Percentiles rank a stretch among this genome's conserved stretches.
These are phyloP conservation scores for Gymnobelideus leadbeateri DNA, from an alignment of 2,113 vertebrate species.

Conservation along the genomic window DNA sequence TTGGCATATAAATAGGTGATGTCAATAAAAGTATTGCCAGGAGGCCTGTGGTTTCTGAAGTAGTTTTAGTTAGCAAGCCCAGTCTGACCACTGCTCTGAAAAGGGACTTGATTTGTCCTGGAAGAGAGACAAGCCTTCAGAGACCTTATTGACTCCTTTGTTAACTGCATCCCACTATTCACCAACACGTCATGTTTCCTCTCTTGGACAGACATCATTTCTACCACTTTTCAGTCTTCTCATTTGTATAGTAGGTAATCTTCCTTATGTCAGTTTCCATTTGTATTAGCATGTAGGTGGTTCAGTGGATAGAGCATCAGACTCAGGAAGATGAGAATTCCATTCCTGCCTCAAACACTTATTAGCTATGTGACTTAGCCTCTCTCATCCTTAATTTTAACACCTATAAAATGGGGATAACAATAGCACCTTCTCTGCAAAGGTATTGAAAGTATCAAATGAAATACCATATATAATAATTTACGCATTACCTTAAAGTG, in stretches of 20 bases:
- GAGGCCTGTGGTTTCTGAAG: neutral
- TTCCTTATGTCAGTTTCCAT: neutral
- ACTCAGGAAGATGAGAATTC: constrained; percentile 11
- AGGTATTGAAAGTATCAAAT: constrained; percentile 15
- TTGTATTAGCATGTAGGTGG: neutral
- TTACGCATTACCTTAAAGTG: neutral
- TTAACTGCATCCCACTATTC: neutral
- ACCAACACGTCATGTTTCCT: fast-evolving
- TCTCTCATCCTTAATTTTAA: neutral
- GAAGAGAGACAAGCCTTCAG: neutral
- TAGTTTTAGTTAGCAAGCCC: neutral
- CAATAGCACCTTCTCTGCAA: constrained; percentile 3
- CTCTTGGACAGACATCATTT: neutral
- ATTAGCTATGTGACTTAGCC: neutral
- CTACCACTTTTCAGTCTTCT: neutral
- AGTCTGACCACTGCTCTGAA: neutral
- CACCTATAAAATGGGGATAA: neutral
- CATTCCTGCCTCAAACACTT: neutral
- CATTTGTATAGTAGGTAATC: neutral
- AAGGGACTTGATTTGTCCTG: neutral
- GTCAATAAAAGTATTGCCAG: neutral
- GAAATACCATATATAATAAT: neutral
- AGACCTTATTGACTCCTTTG: neutral
- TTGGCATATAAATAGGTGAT: neutral
- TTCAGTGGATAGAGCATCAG: neutral